These are phyloP conservation scores for Psilanteris sp. DNA, from an alignment of 1,140 invertebrate species.

Conservation along the genomic window DNA sequence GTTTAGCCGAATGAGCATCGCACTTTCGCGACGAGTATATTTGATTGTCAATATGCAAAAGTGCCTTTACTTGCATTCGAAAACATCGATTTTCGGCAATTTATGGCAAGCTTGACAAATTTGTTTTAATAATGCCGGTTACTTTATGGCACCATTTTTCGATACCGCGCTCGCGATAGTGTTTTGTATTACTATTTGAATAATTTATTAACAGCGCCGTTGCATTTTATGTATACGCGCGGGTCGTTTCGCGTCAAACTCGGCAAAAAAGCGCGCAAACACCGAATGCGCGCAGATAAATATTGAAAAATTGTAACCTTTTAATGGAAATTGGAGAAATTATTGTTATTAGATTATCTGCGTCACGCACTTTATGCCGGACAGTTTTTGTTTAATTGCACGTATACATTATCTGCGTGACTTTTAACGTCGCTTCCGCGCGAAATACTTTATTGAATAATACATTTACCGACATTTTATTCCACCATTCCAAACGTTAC, in stretches of 20 bases:
- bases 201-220: conserved; percentile 48
- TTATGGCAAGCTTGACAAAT: conserved; percentile 59
- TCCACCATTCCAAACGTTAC: neutral
- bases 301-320: conserved; percentile 56
- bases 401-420: conserved; percentile 27
- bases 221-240: conserved; percentile 20
- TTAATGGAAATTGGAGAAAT: conserved; percentile 54
- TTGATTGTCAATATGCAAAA: conserved; percentile 66
- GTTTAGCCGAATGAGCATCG: conserved; percentile 62
- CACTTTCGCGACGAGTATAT: conserved; percentile 61
- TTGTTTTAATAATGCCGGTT: conserved; percentile 57
- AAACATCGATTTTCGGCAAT: conserved; percentile 55
- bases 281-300: conserved; percentile 21
- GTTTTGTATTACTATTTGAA: conserved; percentile 60
- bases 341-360: conserved; percentile 58
- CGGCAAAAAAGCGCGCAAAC: conserved; percentile 8
- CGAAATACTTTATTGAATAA: conserved; percentile 18
- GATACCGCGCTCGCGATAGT: conserved; percentile 45
- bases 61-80: conserved; percentile 60
- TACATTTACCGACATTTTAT: conserved; percentile 2
- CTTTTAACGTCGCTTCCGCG: conserved; percentile 30
- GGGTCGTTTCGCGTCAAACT: conserved; percentile 23
- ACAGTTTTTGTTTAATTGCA: conserved; percentile 42
- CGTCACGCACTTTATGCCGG: conserved; percentile 26
- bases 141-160: conserved; percentile 57